These are phyloP conservation scores for Anorthoa munda DNA, from an alignment of 2,888 invertebrate species.

Conservation along the genomic window DNA sequence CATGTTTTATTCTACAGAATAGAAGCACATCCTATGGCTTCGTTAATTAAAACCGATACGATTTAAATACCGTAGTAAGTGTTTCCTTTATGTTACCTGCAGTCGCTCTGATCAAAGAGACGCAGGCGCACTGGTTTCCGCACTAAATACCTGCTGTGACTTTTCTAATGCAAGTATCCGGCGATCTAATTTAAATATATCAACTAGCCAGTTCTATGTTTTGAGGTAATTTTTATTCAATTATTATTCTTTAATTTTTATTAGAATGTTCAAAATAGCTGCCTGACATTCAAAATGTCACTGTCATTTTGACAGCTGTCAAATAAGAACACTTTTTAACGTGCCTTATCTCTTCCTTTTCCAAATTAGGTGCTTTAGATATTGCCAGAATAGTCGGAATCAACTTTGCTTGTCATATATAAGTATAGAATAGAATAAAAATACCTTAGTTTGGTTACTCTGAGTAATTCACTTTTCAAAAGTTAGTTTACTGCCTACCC, in stretches of 20 bases:
- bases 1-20: constrained; percentile 28
- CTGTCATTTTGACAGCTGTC: constrained; percentile 38
- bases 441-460: too few relatives aligned
- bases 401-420: too few relatives aligned
- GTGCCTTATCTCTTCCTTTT: too few relatives aligned
- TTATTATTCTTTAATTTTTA: too few relatives aligned
- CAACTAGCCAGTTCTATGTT: too few relatives aligned
- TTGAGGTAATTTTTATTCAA: not conserved
- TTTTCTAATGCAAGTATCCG: constrained; percentile 16
- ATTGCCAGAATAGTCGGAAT: too few relatives aligned
- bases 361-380: too few relatives aligned
- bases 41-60: constrained; percentile 47
- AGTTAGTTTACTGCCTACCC: constrained; percentile 3
- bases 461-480: not conserved
- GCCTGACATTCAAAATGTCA: constrained; percentile 1
- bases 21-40: constrained; percentile 35
- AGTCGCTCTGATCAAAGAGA: constrained; percentile 35
- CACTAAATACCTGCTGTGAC: constrained; percentile 18
- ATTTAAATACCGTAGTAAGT: constrained; percentile 54
- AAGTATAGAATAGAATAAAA: too few relatives aligned
- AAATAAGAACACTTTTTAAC: not conserved
- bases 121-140: constrained; percentile 44
- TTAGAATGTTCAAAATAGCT: too few relatives aligned
- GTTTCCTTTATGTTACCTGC: constrained; percentile 30
- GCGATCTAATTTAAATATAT: constrained; percentile 8